Conservation (phyloP, 2,888 invertebrate genomes). For the Luperina testacea region DNA sequence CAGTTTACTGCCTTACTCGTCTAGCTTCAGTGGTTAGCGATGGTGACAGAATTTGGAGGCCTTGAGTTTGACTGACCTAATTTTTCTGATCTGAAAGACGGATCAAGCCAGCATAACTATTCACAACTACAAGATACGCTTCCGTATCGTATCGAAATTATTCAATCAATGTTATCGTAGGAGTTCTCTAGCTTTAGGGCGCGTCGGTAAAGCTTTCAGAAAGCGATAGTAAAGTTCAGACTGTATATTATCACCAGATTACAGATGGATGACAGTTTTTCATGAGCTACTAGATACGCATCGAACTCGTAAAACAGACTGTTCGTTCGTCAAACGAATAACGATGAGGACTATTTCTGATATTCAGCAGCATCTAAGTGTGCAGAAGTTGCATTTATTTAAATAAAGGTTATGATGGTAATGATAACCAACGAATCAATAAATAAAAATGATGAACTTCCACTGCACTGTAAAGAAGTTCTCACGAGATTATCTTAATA, state of each 20-base stretch:
- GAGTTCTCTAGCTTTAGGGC: no score
- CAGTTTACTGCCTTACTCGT: slow-evolving; percentile 1
- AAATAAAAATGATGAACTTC: not conserved
- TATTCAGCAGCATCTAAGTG: not conserved
- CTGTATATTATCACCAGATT: no score
- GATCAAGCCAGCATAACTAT: not conserved
- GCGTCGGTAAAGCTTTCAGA: not conserved
- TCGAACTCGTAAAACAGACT: not conserved
- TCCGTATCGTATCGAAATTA: no score
- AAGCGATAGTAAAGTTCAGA: not conserved
- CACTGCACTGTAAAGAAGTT: not conserved
- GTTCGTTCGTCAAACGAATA: not conserved
- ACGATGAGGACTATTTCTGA: no score
- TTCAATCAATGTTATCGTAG: no score
- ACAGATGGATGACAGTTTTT: not conserved
- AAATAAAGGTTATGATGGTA: not conserved
- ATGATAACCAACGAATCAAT: not conserved
- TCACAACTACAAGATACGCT: no score
- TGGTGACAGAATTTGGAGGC: not conserved
- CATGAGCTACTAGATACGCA: not conserved
- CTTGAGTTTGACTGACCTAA: not conserved
- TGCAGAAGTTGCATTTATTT: not conserved
- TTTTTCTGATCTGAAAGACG: not conserved
- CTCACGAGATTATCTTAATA: slow-evolving; percentile 3
- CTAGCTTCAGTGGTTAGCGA: not conserved